Evolutionary conservation across 2,888 invertebrate species (phyloP).

Genomic region (Aethes cnicana): DNA sequence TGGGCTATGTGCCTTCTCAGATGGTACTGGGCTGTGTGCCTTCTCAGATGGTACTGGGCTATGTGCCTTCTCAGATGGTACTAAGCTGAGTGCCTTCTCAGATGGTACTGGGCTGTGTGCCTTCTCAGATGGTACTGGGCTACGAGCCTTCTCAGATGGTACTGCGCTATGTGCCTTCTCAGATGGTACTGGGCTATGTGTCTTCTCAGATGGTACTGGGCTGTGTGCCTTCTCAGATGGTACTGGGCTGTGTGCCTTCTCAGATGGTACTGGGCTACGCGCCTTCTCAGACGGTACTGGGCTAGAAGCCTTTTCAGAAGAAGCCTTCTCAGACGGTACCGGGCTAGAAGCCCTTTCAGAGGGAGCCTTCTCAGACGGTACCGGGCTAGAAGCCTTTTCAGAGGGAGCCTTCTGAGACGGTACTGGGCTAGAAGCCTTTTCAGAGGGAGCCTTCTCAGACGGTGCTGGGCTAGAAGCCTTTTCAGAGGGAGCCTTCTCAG

Average conservation of each 20-base stretch:
- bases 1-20: conserved; percentile 15
- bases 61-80: background rate
- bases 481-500: background rate
- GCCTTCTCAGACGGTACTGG: background rate
- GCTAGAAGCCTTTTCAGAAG: conserved; percentile 17
- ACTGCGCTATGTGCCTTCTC: conserved; percentile 10
- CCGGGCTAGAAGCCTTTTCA: conserved; percentile 3
- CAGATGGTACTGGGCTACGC: conserved; percentile 24
- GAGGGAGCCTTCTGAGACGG: conserved; percentile 2
- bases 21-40: background rate
- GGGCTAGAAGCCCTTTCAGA: conserved; percentile 2
- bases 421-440: conserved; percentile 8
- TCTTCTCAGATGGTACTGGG: conserved; percentile 2
- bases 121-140: background rate
- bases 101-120: conserved; percentile 8
- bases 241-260: conserved; percentile 10
- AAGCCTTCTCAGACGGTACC: background rate
- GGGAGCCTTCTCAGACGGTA: background rate
- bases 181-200: too few relatives aligned
- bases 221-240: conserved; percentile 9
- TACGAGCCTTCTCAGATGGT: conserved; percentile 13
- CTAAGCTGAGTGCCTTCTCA: too few relatives aligned
- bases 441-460: conserved; percentile 18
- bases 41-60: conserved; percentile 25
- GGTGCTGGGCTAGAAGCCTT: conserved; percentile 18